phyloP scores from a whole-genome alignment of 2,888 invertebrate species.

The Dendrolimus pini region DNA sequence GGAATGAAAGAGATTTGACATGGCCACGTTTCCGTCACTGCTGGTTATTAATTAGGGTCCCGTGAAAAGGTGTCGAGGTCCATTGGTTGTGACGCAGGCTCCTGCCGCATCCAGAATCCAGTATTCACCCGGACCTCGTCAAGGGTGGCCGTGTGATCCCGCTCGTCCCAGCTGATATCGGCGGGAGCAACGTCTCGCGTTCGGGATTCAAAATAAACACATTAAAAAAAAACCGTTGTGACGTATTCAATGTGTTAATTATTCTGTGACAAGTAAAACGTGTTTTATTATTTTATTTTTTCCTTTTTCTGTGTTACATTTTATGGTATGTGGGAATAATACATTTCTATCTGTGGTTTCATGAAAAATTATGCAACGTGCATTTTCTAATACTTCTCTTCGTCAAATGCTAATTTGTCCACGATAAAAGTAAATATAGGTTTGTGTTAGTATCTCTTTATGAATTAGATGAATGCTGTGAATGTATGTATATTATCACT shows the following conservation, averaged over 20 bases:
- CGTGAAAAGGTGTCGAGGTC: conserved; percentile 68
- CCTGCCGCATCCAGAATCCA: conserved; percentile 64
- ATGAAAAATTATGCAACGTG: not conserved
- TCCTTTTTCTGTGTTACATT: too few relatives aligned
- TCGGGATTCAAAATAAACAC: not conserved
- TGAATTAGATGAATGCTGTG: too few relatives aligned
- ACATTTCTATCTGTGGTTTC: not conserved
- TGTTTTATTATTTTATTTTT: too few relatives aligned
- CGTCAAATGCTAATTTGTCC: too few relatives aligned
- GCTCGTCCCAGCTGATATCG: not conserved
- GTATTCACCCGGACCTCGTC: conserved; percentile 50
- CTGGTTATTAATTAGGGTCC: conserved; percentile 68
- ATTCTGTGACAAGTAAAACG: not conserved
- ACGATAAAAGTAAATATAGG: too few relatives aligned
- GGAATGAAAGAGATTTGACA: conserved; percentile 31
- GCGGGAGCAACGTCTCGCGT: not conserved
- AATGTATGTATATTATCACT: too few relatives aligned
- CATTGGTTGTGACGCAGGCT: conserved; percentile 66
- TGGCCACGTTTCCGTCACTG: conserved; percentile 46
- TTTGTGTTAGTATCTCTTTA: too few relatives aligned
- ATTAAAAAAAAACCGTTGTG: too few relatives aligned
- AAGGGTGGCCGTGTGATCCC: conserved; percentile 37
- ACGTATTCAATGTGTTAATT: not conserved
- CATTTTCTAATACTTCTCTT: not conserved
- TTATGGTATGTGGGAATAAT: too few relatives aligned